Evolutionary conservation across 1,140 invertebrate species (phyloP).

Genomic region (Maconellicoccus hirsutus): DNA sequence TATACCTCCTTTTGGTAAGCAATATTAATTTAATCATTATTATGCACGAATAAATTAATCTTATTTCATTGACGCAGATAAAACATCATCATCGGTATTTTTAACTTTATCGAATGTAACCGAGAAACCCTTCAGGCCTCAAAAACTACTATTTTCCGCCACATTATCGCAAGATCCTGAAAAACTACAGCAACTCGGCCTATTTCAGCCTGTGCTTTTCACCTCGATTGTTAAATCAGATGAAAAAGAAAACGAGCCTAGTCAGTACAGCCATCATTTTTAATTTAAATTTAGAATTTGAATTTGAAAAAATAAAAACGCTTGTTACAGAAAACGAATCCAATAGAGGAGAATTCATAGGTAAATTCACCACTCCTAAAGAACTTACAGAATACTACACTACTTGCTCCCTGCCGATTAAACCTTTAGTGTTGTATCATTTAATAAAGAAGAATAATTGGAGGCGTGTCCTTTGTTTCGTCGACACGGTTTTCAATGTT

Average conservation of each 20-base stretch:
- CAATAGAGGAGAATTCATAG: slow-evolving; percentile 44
- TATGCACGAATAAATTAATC: background rate
- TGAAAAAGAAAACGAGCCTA: slow-evolving; percentile 23
- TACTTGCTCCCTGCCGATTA: slow-evolving; percentile 52
- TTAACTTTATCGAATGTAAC: background rate
- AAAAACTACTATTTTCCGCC: slow-evolving; percentile 91
- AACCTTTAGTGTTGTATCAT: slow-evolving; percentile 70
- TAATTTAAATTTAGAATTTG: no score
- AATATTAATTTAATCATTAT: background rate
- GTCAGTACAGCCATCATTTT: background rate
- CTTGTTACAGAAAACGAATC: slow-evolving; percentile 28
- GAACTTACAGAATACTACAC: slow-evolving; percentile 68
- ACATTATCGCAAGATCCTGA: slow-evolving; percentile 93
- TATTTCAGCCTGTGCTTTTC: slow-evolving; percentile 87
- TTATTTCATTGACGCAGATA: background rate
- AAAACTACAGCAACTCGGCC: slow-evolving; percentile 69
- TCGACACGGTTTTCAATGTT: slow-evolving; percentile 65
- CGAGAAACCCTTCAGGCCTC: slow-evolving; percentile 40
- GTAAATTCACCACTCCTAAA: slow-evolving; percentile 70
- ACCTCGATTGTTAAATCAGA: slow-evolving; percentile 49
- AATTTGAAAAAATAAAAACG: background rate
- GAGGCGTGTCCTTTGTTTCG: slow-evolving; percentile 74
- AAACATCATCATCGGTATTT: background rate
- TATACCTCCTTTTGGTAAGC: background rate
- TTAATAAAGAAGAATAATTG: slow-evolving; percentile 53